Evolutionary conservation across 2,797 vertebrate genomes (phyloP).

Genomic region (Leptatherina wallacei): DNA sequence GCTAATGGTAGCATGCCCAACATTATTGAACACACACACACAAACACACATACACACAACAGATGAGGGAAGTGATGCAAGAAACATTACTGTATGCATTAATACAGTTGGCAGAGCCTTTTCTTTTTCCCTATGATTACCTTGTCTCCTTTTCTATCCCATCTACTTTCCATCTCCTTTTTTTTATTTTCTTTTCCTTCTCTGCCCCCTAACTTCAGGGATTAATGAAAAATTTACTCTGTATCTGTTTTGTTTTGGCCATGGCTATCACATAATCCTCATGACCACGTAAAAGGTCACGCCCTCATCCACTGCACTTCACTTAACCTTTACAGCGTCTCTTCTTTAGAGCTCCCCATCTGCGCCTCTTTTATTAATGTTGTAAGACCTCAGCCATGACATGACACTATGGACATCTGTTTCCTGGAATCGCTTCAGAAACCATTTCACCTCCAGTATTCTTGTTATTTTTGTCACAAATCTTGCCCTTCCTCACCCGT

Average conservation of each 20-base stretch:
- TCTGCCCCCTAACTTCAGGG: not conserved
- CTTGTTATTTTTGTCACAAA: not conserved
- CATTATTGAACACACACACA: conserved; percentile 32
- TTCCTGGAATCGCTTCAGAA: not conserved
- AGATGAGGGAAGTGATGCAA: conserved; percentile 47
- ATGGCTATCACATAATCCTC: conserved; percentile 6
- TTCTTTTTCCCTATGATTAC: too few relatives aligned
- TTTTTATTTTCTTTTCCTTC: not conserved
- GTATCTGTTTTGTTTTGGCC: not conserved
- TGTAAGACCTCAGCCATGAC: conserved; percentile 7
- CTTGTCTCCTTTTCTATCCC: not conserved
- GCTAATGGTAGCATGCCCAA: conserved; percentile 63
- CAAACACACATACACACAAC: not conserved
- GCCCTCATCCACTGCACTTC: not conserved
- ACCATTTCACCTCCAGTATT: not conserved
- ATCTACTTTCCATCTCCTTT: not conserved
- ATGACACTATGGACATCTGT: not conserved
- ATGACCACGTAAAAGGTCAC: conserved; percentile 9
- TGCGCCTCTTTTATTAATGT: not conserved
- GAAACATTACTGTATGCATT: conserved; percentile 58
- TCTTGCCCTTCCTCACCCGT: not conserved
- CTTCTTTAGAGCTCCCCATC: not conserved
- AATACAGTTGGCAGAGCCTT: conserved; percentile 26
- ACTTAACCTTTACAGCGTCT: conserved; percentile 20
- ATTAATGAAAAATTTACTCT: not conserved